Conservation (phyloP, 30 jellyfish, hydroid and myxozoan genomes). For the Clytia hemisphaerica region DNA sequence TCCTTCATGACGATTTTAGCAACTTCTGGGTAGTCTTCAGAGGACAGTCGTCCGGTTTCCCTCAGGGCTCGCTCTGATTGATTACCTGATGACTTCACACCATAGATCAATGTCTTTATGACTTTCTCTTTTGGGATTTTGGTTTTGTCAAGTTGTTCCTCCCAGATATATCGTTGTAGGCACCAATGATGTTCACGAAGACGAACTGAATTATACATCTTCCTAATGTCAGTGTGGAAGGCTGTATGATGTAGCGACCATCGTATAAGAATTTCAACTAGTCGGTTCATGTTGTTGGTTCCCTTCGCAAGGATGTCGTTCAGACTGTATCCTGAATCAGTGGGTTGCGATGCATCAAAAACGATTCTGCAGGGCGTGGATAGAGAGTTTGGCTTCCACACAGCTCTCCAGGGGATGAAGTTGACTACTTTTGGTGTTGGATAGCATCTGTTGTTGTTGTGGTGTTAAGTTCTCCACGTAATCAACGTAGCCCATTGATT, state of each 20-base stretch:
- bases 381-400: not conserved
- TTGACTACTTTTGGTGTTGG: not conserved
- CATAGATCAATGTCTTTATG: slow-evolving; percentile 1
- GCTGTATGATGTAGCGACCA: slow-evolving; percentile 1
- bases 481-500: too few relatives aligned
- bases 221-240: slow-evolving; percentile 1
- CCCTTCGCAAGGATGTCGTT: not conserved
- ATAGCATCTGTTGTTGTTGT: not conserved
- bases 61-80: not conserved
- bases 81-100: too few relatives aligned
- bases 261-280: slow-evolving; percentile 2
- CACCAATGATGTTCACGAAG: not conserved
- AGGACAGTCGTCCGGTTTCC: not conserved
- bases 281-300: not conserved
- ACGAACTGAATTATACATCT: not conserved
- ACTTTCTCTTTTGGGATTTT: slow-evolving; percentile 4
- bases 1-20: not conserved
- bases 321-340: not conserved
- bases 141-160: slow-evolving; percentile 2
- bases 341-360: not conserved
- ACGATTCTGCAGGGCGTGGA: not conserved
- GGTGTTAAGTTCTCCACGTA: not conserved
- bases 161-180: slow-evolving; percentile 6
- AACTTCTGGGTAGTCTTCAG: slow-evolving; percentile 4
- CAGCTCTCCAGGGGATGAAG: not conserved